Base-by-base conservation (phyloP, 37 sponge, comb jelly and placozoan species). In the Diacarnus erythraeanus region DNA sequence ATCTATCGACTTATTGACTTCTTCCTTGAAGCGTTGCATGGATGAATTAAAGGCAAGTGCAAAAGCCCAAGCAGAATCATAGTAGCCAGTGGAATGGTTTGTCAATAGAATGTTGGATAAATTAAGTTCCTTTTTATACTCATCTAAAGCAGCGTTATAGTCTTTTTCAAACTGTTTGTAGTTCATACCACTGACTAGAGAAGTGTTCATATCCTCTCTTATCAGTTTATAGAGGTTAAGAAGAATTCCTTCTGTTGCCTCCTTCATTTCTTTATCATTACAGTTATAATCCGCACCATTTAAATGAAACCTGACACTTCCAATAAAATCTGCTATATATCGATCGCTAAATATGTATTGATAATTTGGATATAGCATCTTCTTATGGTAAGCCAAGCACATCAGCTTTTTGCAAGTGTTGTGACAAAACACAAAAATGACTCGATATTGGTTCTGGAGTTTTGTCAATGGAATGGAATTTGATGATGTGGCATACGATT, bases 61-160 rank as follows among this genome's bases (percentile, higher is more conserved):
- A 42, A 77, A 27, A 22, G 77, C 77, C 77, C 77, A 77, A 9
- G 77, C 63, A 18, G 77, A 36, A 39, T 77, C 77, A 64, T 64
- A 77, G 43, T 64, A 77, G 1, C 30, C 73, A 72, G 8, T 72
- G 21, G 10, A 27, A 21, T 72, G 31, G 26, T 72, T 5, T 20
- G 54, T 43, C 3, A 12, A n/a, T 8, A 27, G 8, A 3, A 72
- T 29, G 15, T 41, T 72, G 3, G 47, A n/a, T 9, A 44, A 27
- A 72, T 30, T 44, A 3, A 75, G 18, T 21, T 35, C 34, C 1
- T 59, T 17, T 37, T 21, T 31, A 18, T 77, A 27, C 21, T 37
- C 54, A n/a, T 72, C 25, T n/a, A 41, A 54, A 2, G 5, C 26
- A 22, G 59, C 42, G 4, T 64, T 38, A 43, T 77, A 77, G 2